A percentile compares a stretch with the other conserved stretches of the same genome.
Conservation (phyloP, 2,113 vertebrate genomes). For the Prinia subflava region DNA sequence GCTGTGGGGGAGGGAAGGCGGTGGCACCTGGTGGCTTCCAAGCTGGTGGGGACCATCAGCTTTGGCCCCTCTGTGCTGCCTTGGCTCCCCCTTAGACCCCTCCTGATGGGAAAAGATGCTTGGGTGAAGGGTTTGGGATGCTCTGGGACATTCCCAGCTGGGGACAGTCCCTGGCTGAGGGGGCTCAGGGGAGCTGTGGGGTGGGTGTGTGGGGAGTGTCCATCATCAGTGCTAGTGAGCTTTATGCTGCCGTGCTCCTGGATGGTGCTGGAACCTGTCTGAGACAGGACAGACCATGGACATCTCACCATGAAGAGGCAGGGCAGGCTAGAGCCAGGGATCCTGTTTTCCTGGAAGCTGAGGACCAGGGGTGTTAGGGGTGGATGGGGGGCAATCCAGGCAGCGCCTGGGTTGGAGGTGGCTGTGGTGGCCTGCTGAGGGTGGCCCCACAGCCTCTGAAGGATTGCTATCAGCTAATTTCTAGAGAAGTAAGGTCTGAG, state of each 20-base stretch:
- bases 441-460: not conserved
- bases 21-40: rapidly evolving
- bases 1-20: rapidly evolving
- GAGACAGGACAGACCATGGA: not conserved
- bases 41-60: not conserved
- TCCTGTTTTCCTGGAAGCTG: not conserved
- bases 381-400: not conserved
- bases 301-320: not conserved
- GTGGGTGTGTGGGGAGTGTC: not conserved
- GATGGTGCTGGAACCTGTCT: not conserved
- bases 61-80: not conserved
- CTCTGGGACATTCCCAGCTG: not conserved
- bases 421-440: rapidly evolving
- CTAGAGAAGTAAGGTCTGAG: not conserved
- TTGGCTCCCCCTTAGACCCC: not conserved
- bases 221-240: not conserved
- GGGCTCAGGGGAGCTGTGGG: not conserved
- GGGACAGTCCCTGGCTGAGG: not conserved
- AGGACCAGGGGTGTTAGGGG: not conserved
- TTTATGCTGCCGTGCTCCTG: not conserved
- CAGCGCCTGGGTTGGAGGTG: not conserved
- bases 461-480: not conserved
- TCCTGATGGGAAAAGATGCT: not conserved
- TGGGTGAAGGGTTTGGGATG: not conserved
- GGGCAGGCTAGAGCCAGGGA: not conserved